Evolutionary conservation across 1,140 invertebrate genomes (phyloP).

Genomic region (Oryctes rhinoceros): DNA sequence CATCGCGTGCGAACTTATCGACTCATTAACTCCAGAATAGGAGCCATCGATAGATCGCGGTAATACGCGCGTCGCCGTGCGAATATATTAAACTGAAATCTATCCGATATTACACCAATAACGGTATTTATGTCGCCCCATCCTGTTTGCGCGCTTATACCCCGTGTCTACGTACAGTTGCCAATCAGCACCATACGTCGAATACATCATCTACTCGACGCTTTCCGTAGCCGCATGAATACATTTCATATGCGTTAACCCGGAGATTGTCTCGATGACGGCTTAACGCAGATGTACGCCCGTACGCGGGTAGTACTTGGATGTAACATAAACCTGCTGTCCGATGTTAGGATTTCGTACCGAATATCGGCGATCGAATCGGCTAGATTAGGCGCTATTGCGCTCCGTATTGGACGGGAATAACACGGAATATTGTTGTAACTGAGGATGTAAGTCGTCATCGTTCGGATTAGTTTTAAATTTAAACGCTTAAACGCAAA

Average conservation of each 20-base stretch:
- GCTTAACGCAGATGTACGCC: not conserved
- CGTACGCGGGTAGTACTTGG: not conserved
- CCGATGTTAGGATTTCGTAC: not conserved
- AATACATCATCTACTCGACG: not conserved
- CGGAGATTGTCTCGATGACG: conserved; percentile 1
- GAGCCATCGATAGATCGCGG: not conserved
- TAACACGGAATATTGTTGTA: no score
- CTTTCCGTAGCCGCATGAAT: not conserved
- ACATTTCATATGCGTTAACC: not conserved
- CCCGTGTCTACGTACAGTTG: not conserved
- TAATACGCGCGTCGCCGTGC: not conserved
- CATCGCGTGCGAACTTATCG: not conserved
- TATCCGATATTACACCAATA: not conserved
- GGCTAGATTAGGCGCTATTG: no score
- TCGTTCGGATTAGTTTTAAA: no score
- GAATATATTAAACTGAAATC: not conserved
- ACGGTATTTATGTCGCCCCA: not conserved
- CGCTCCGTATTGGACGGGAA: no score
- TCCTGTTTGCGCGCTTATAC: not conserved
- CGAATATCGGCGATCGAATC: no score
- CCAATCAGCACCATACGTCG: not conserved
- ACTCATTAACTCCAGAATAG: not conserved
- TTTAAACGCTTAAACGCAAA: no score
- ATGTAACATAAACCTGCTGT: not conserved
- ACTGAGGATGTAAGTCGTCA: no score